Evolutionary conservation across 2,888 invertebrate genomes (phyloP).

Genomic region (Parelbella ahira): DNA sequence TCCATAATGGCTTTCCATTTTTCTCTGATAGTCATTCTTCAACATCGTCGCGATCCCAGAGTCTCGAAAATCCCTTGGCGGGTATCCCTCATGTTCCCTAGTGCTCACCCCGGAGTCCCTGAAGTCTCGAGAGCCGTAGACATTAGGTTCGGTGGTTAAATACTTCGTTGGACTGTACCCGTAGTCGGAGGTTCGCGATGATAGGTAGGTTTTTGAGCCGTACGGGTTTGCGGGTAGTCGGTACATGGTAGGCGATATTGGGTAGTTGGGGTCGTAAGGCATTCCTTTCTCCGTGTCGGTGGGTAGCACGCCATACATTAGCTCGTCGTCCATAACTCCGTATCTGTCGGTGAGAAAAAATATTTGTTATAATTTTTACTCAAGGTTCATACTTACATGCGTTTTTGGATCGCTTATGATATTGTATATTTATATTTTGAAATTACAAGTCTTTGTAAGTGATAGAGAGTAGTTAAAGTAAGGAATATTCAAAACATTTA

Average conservation of each 20-base stretch:
- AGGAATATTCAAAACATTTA: no score
- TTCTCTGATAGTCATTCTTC: conserved; percentile 77
- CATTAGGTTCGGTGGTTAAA: conserved; percentile 54
- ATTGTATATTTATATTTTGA: no score
- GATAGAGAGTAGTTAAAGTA: no score
- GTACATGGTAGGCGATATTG: conserved; percentile 74
- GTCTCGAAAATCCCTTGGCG: conserved; percentile 67
- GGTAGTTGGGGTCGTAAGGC: conserved; percentile 72
- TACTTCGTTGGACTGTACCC: conserved; percentile 75
- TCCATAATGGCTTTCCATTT: conserved; percentile 67
- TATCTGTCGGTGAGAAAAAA: conserved; percentile 64
- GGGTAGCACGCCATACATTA: conserved; percentile 67
- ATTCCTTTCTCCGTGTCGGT: conserved; percentile 69
- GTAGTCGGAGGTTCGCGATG: conserved; percentile 69
- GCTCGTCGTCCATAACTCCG: conserved; percentile 69
- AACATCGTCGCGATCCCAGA: conserved; percentile 73
- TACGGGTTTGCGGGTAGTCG: conserved; percentile 69
- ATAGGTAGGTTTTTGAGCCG: conserved; percentile 71
- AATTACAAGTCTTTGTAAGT: no score
- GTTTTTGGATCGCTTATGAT: no score
- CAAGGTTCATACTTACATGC: no score
- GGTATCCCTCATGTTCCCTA: conserved; percentile 66
- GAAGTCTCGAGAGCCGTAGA: conserved; percentile 67
- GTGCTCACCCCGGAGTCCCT: conserved; percentile 59
- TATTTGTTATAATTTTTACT: no score